phyloP scores from a whole-genome alignment of 1,140 invertebrate species.

The Acromyrmex echinatior region DNA sequence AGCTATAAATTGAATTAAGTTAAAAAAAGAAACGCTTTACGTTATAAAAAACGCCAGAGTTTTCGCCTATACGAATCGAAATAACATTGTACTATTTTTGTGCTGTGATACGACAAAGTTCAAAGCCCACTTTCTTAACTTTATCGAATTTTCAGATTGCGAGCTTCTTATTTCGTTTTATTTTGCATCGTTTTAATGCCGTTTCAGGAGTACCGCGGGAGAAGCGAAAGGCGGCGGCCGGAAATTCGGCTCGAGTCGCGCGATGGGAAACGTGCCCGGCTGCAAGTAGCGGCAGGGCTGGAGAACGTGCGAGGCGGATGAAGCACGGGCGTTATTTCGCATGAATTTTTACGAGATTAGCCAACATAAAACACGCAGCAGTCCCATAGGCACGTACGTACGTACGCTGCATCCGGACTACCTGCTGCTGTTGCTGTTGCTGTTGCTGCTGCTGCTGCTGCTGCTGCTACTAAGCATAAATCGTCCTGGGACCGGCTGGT shows the following conservation, averaged over 20 bases:
- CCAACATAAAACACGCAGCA: slow-evolving; percentile 80
- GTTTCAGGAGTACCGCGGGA: slow-evolving; percentile 55
- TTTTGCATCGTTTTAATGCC: slow-evolving; percentile 36
- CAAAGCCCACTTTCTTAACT: not conserved
- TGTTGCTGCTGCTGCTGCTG: not conserved
- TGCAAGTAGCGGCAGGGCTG: not conserved
- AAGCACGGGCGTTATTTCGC: slow-evolving; percentile 83
- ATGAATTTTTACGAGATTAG: slow-evolving; percentile 85
- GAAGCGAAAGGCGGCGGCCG: slow-evolving; percentile 12
- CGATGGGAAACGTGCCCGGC: slow-evolving; percentile 70
- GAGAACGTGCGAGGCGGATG: slow-evolving; percentile 70
- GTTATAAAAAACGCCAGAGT: not conserved
- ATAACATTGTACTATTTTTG: not conserved
- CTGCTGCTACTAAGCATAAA: slow-evolving; percentile 75
- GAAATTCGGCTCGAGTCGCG: slow-evolving; percentile 56
- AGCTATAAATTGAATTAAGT: not conserved
- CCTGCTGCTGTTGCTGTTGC: not conserved
- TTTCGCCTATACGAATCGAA: not conserved
- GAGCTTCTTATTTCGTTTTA: not conserved
- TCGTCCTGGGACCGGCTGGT: slow-evolving; percentile 63
- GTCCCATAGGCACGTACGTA: slow-evolving; percentile 80
- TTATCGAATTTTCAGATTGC: not conserved
- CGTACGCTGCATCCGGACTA: slow-evolving; percentile 59
- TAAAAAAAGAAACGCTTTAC: not conserved
- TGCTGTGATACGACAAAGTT: not conserved